Percentiles rank a stretch among this genome's conserved stretches.
These are phyloP conservation scores for Lemur catta DNA, from an alignment of 2,797 vertebrate genomes.

Conservation along the genomic window DNA sequence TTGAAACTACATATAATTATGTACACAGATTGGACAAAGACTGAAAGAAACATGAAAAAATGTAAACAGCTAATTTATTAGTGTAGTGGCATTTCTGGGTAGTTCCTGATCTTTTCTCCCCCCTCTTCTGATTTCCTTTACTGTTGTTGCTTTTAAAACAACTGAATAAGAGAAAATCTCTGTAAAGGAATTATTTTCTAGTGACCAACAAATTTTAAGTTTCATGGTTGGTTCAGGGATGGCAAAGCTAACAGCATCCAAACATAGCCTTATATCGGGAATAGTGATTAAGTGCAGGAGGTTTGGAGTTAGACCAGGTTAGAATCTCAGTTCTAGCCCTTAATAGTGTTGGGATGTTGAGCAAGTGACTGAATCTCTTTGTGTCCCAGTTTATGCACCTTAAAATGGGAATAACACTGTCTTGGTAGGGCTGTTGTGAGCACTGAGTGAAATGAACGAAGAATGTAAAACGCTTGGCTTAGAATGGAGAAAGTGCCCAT, in stretches of 20 bases:
- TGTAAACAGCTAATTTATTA: background rate
- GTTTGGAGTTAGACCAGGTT: background rate
- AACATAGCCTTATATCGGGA: background rate
- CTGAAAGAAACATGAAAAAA: background rate
- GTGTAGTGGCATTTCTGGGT: background rate
- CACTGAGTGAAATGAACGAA: background rate
- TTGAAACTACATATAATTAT: slow-evolving; percentile 49
- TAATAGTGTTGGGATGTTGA: background rate
- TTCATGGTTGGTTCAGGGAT: background rate
- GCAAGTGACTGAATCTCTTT: background rate
- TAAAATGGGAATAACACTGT: background rate
- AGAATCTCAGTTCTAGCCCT: background rate
- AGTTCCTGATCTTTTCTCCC: background rate
- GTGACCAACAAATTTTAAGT: background rate
- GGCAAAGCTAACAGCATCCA: background rate
- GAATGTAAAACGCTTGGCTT: background rate
- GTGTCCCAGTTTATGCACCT: background rate
- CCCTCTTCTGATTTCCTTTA: background rate
- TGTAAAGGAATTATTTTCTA: slow-evolving; percentile 25
- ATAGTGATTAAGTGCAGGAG: background rate
- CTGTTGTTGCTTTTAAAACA: slow-evolving; percentile 41
- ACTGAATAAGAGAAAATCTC: background rate
- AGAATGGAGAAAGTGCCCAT: background rate
- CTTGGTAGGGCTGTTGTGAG: background rate
- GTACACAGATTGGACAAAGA: background rate